Percentiles rank a stretch among this genome's conserved stretches.
These are phyloP conservation scores for Halcyon senegalensis DNA, from an alignment of 2,113 vertebrate species.

Conservation along the genomic window DNA sequence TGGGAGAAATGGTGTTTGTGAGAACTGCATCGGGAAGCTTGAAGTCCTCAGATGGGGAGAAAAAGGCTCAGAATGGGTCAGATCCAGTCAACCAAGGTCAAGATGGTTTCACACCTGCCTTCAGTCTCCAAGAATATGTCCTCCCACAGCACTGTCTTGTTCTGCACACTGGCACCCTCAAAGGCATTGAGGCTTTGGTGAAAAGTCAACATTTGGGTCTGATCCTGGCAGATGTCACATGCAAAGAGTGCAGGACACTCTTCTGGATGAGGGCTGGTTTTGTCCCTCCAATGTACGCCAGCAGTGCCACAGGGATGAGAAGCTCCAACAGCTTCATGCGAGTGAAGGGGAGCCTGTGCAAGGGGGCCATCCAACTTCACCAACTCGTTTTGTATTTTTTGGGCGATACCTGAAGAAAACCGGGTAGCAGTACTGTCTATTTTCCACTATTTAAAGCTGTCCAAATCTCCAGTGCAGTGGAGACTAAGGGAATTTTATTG, in stretches of 20 bases:
- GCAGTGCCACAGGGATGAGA: not conserved
- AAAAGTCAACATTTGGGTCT: not conserved
- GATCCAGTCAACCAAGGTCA: not conserved
- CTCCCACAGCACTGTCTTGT: not conserved
- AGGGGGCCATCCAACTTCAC: not conserved
- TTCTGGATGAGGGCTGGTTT: not conserved
- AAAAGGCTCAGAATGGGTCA: not conserved
- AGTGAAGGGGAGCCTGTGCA: not conserved
- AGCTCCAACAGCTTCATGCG: not conserved
- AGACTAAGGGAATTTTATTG: not conserved
- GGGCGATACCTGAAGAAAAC: not conserved
- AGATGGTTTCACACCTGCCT: not conserved
- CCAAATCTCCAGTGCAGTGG: not conserved
- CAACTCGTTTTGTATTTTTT: not conserved
- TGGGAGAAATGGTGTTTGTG: constrained; percentile 9
- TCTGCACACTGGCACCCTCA: not conserved
- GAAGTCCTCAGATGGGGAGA: not conserved
- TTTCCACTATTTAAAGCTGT: not conserved
- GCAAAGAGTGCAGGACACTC: not conserved
- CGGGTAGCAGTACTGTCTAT: not conserved
- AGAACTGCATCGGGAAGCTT: not conserved
- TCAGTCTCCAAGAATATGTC: not conserved
- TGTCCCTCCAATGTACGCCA: not conserved
- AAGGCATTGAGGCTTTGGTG: not conserved
- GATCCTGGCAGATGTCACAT: not conserved